phyloP scores from a whole-genome alignment of 2,113 vertebrate species.

The Daubentonia madagascariensis region DNA sequence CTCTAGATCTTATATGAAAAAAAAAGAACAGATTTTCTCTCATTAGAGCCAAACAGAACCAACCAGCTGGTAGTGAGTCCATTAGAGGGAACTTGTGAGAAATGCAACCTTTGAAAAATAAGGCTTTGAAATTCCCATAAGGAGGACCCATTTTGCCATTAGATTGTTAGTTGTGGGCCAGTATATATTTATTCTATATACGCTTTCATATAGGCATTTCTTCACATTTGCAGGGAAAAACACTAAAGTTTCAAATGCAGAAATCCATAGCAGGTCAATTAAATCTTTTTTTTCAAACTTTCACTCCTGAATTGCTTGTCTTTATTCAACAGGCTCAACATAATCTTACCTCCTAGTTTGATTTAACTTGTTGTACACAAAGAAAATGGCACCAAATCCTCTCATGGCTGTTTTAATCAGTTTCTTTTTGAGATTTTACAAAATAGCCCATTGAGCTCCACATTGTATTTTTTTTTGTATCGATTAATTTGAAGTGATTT shows the following conservation, averaged over 20 bases:
- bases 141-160: background rate
- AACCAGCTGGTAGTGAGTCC: background rate
- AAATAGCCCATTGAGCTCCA: background rate
- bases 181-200: background rate
- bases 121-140: background rate
- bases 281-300: slow-evolving; percentile 15
- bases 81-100: background rate
- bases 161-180: background rate
- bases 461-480: background rate
- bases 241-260: background rate
- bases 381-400: slow-evolving; percentile 25
- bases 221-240: background rate
- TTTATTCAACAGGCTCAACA: background rate
- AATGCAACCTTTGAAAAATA: slow-evolving; percentile 32
- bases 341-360: background rate
- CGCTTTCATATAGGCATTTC: background rate
- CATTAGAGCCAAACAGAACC: background rate
- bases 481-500: background rate
- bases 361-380: background rate
- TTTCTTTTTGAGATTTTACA: background rate
- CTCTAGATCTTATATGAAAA: no score
- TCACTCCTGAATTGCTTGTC: background rate
- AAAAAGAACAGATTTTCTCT: background rate
- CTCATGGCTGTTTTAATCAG: background rate
- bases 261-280: background rate